Conservation (phyloP, 1,140 invertebrate species). For the Drosophila ambigua region DNA sequence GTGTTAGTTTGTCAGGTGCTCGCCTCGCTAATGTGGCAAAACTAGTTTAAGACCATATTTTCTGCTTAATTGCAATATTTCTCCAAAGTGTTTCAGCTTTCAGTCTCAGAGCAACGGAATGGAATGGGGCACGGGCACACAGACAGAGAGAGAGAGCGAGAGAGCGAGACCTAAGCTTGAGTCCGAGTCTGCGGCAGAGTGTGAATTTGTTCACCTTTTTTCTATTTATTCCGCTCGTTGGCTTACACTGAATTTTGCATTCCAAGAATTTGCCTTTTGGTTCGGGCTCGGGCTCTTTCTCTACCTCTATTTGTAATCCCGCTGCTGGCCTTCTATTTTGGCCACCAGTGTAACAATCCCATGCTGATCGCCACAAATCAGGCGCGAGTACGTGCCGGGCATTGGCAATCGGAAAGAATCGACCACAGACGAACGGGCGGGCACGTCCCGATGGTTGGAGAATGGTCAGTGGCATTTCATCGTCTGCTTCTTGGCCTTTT, state of each 20-base stretch:
- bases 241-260: slow-evolving; percentile 64
- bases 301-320: slow-evolving; percentile 4
- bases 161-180: no score
- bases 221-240: slow-evolving; percentile 19
- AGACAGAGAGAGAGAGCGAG: slow-evolving; percentile 13
- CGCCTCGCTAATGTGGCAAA: slow-evolving; percentile 57
- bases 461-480: slow-evolving; percentile 29
- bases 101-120: slow-evolving; percentile 4
- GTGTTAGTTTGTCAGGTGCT: slow-evolving; percentile 24
- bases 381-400: slow-evolving; percentile 50
- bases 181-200: slow-evolving; percentile 46
- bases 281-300: slow-evolving; percentile 32
- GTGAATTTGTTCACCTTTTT: slow-evolving; percentile 76
- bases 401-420: slow-evolving; percentile 40
- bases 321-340: slow-evolving; percentile 20
- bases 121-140: slow-evolving; percentile 37
- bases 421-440: slow-evolving; percentile 7
- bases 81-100: slow-evolving; percentile 69
- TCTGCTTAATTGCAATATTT: slow-evolving; percentile 78
- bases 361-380: slow-evolving; percentile 47
- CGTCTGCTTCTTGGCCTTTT: slow-evolving; percentile 26
- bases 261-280: slow-evolving; percentile 65
- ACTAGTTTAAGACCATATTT: slow-evolving; percentile 83
- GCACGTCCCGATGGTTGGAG: slow-evolving; percentile 30
- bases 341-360: slow-evolving; percentile 48